Conservation (phyloP, 2,888 invertebrate genomes). For the Cerastis rubricosa region DNA sequence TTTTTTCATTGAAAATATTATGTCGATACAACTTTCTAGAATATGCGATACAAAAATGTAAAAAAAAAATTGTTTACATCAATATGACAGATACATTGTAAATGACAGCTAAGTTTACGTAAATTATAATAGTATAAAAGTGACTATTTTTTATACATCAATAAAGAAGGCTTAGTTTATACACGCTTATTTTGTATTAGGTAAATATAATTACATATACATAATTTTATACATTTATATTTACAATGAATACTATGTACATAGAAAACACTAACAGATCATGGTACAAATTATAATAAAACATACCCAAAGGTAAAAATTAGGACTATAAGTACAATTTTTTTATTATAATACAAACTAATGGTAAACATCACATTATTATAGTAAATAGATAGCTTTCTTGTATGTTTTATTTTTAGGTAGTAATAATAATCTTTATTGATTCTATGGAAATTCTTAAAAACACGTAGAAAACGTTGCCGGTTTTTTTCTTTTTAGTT, state of each 20-base stretch:
- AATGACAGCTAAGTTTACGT: conserved; percentile 52
- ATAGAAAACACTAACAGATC: conserved; percentile 83
- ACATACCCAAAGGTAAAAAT: conserved; percentile 65
- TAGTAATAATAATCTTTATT: conserved; percentile 23
- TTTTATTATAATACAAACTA: conserved; percentile 72
- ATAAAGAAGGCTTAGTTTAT: conserved; percentile 59
- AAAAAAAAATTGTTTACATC: conserved; percentile 39
- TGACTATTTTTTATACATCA: conserved; percentile 65
- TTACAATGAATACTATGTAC: conserved; percentile 79
- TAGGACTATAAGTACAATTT: conserved; percentile 64
- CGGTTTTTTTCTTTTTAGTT: neutral
- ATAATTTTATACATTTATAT: conserved; percentile 80
- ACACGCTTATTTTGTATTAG: conserved; percentile 61
- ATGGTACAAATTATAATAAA: conserved; percentile 70
- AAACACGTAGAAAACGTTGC: neutral
- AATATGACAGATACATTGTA: conserved; percentile 53
- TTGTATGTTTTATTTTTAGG: conserved; percentile 21
- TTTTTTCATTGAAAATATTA: conserved; percentile 62
- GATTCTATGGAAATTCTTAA: no score
- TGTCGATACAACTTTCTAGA: conserved; percentile 58
- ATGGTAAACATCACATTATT: conserved; percentile 84
- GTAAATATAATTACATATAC: conserved; percentile 68
- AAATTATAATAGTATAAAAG: conserved; percentile 67
- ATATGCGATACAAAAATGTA: conserved; percentile 44
- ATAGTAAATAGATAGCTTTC: conserved; percentile 48